A percentile compares a stretch with the other conserved stretches of the same genome.
Conservation (phyloP, 2,113 vertebrate species). For the Mungos mungo region DNA sequence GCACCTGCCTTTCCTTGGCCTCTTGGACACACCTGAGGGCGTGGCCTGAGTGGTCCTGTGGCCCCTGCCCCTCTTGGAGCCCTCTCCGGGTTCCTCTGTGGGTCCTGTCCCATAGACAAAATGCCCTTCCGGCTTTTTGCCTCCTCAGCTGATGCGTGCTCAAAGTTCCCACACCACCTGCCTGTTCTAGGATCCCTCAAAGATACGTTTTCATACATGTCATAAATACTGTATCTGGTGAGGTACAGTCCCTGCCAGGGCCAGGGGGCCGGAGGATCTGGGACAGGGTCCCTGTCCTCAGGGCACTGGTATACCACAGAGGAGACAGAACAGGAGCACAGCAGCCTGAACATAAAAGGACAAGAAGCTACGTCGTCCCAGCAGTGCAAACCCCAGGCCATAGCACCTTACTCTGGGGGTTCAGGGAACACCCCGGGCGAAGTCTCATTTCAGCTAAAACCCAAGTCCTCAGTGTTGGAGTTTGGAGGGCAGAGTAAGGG, state of each 20-base stretch:
- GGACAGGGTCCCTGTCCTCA: neutral
- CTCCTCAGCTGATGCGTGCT: neutral
- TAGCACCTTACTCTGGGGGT: neutral
- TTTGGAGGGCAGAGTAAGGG: neutral
- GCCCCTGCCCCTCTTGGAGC: neutral
- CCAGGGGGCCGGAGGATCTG: neutral
- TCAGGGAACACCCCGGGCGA: neutral
- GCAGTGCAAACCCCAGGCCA: fast-evolving
- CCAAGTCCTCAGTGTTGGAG: neutral
- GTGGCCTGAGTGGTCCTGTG: neutral
- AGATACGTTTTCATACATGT: neutral
- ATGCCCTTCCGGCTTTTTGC: neutral
- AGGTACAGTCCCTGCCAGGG: neutral
- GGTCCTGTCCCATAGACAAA: neutral
- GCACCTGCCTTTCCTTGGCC: neutral
- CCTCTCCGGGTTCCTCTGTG: neutral
- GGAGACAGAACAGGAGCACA: too few relatives aligned
- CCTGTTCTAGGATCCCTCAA: neutral
- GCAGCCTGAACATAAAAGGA: neutral
- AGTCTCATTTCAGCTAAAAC: neutral
- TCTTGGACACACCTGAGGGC: neutral
- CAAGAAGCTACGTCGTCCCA: fast-evolving
- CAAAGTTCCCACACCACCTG: too few relatives aligned
- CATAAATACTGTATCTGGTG: neutral
- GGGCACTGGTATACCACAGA: fast-evolving